Evolutionary conservation across 2,888 invertebrate species (phyloP).

Genomic region (Clepsis dumicolana): DNA sequence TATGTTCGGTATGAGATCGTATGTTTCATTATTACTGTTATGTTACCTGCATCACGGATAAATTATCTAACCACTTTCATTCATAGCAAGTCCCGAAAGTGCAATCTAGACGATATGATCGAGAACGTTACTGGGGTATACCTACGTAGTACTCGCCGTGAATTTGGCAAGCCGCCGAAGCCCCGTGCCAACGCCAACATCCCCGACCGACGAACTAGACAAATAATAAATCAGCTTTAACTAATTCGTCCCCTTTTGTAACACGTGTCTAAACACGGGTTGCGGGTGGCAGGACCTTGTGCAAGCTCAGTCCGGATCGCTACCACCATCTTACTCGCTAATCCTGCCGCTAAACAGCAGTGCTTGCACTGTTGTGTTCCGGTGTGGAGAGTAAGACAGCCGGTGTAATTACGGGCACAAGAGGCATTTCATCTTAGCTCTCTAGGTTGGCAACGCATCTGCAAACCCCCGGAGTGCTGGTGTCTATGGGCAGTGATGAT

Average conservation of each 20-base stretch:
- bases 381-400: no score
- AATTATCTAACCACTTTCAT: conserved; percentile 17
- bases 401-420: no score
- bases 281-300: no score
- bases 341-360: no score
- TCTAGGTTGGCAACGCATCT: no score
- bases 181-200: conserved; percentile 57
- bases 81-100: conserved; percentile 21
- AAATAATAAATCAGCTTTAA: conserved; percentile 61
- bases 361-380: no score
- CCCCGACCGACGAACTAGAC: conserved; percentile 60
- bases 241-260: conserved; percentile 55
- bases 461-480: no score
- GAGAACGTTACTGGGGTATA: not conserved
- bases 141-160: conserved; percentile 54
- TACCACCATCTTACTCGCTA: no score
- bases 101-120: conserved; percentile 26
- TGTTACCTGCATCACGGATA: conserved; percentile 3
- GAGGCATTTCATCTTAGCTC: no score
- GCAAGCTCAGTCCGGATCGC: no score
- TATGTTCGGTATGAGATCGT: not conserved
- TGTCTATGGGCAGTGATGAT: no score
- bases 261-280: conserved; percentile 50
- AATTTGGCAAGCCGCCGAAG: conserved; percentile 69
- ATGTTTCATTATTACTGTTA: not conserved